Percentiles rank a stretch among this genome's conserved stretches.
Conservation (phyloP, 1,140 invertebrate genomes). For the Drosophila equinoxialis region DNA sequence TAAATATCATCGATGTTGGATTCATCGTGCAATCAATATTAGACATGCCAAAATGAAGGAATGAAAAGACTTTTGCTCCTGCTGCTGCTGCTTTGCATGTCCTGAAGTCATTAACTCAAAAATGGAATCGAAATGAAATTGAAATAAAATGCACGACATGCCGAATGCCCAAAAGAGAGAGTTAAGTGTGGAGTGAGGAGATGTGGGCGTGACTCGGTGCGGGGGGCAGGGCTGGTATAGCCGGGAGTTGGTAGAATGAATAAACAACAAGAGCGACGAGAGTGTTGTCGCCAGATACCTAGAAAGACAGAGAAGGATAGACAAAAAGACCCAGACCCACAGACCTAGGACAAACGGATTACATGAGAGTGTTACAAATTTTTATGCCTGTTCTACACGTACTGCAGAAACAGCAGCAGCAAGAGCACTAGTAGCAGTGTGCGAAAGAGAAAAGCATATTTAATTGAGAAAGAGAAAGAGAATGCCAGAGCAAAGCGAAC, state of each 20-base stretch:
- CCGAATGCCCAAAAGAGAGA: conserved; percentile 42
- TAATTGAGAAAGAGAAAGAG: conserved; percentile 21
- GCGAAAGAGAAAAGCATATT: conserved; percentile 12
- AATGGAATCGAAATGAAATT: conserved; percentile 76
- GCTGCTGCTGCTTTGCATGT: conserved; percentile 66
- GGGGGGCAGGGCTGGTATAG: not conserved
- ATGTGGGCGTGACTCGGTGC: not conserved
- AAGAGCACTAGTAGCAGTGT: not conserved
- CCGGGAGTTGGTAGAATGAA: not conserved
- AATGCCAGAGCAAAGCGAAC: conserved; percentile 10
- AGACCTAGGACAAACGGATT: conserved; percentile 42
- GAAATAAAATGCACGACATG: conserved; percentile 72
- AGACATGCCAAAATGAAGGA: conserved; percentile 26
- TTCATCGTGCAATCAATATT: conserved; percentile 44
- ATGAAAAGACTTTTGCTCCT: conserved; percentile 26
- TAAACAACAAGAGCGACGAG: conserved; percentile 20
- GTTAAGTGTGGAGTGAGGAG: conserved; percentile 17
- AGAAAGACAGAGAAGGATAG: conserved; percentile 6
- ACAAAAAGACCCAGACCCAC: conserved; percentile 19
- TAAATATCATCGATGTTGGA: conserved; percentile 64
- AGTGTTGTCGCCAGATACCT: conserved; percentile 23
- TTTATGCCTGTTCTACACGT: conserved; percentile 49
- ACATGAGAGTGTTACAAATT: conserved; percentile 67
- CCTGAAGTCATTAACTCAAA: conserved; percentile 70
- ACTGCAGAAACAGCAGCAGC: conserved; percentile 1